Evolutionary conservation across 2,888 invertebrate genomes (phyloP), one percentile per base, ranked within the genome.

Genomic region (Azorinus chamasolen): DNA sequence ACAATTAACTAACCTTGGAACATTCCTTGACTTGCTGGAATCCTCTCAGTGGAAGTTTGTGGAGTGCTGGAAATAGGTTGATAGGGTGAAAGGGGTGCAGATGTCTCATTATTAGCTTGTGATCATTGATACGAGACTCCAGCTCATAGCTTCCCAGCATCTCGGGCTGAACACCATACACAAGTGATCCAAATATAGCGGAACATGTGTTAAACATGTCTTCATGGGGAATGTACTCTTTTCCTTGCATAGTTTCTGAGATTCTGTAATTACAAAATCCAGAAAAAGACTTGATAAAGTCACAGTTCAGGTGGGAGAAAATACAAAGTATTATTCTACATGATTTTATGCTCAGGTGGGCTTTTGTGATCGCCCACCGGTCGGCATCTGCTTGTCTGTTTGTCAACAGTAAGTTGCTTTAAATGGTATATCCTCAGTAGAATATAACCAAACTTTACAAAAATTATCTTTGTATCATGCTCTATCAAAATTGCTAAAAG

Each of bases 61-160:
- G 73, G 10, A 79, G 32, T 3, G 48, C 32, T 0, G 85, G 82
- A 8, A 77, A 41, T 10, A 83, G 37, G 62, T 85, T 85, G 43
- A 83, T 51, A 2, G 64, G 66, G 32, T 83, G 58, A 6, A 72
- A 10, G 10, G 80, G 80, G 37, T 51, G 69, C 1, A 85, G 61
- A 1, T 66, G 62, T 0, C 22, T 18, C 79, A 80, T 74, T 1
- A 75, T 58, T 5, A 55, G 39, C 6, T 24, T 48, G 43, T 80
- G 76, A 54, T 78, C 65, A 24, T 71, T 20, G 4, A 73, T 54
- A 12, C 76, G 16, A 12, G 65, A 32, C 5, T 48, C n/a, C 18
- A 85, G 70, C 6, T 69, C 51, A 14, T 51, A 50, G 32, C 74
- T 70, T 43, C 75, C 72, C 20, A 77, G 65, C 1, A 25, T 22